Evolutionary conservation across 1,140 invertebrate genomes (phyloP).

Genomic region (Matsumurasca onukii): DNA sequence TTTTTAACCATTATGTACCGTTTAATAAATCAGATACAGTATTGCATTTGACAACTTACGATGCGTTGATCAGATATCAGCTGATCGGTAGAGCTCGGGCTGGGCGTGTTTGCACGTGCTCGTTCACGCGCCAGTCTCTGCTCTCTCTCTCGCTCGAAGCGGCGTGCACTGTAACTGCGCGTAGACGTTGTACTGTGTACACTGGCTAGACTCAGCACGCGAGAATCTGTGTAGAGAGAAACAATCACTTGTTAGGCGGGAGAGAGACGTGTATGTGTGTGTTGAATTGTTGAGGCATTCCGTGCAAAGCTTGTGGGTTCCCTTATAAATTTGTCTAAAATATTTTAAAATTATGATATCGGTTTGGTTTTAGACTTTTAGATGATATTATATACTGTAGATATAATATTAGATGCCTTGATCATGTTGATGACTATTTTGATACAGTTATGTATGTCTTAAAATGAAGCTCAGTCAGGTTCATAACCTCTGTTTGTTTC

Average conservation of each 20-base stretch:
- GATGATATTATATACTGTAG: too few relatives aligned
- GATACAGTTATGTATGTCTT: too few relatives aligned
- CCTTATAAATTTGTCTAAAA: too few relatives aligned
- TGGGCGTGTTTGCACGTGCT: slow-evolving; percentile 37
- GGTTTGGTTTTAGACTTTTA: too few relatives aligned
- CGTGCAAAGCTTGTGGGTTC: too few relatives aligned
- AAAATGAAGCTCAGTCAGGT: too few relatives aligned
- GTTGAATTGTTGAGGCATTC: too few relatives aligned
- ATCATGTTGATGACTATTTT: too few relatives aligned
- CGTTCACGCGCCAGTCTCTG: slow-evolving; percentile 54
- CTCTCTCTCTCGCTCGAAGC: slow-evolving; percentile 73
- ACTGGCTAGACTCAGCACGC: slow-evolving; percentile 77
- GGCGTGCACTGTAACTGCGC: slow-evolving; percentile 68
- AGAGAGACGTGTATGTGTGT: too few relatives aligned
- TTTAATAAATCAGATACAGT: neutral
- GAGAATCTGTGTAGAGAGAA: slow-evolving; percentile 60
- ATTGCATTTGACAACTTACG: neutral
- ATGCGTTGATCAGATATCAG: slow-evolving; percentile 18
- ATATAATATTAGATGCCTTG: too few relatives aligned
- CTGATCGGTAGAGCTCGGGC: slow-evolving; percentile 36
- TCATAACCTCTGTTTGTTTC: too few relatives aligned
- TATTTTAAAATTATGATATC: too few relatives aligned
- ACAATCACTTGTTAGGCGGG: neutral
- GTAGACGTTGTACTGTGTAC: slow-evolving; percentile 75
- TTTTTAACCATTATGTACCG: neutral